Base-by-base conservation (phyloP, 2,797 vertebrate genomes). In the Sphenopsis melanotis region DNA sequence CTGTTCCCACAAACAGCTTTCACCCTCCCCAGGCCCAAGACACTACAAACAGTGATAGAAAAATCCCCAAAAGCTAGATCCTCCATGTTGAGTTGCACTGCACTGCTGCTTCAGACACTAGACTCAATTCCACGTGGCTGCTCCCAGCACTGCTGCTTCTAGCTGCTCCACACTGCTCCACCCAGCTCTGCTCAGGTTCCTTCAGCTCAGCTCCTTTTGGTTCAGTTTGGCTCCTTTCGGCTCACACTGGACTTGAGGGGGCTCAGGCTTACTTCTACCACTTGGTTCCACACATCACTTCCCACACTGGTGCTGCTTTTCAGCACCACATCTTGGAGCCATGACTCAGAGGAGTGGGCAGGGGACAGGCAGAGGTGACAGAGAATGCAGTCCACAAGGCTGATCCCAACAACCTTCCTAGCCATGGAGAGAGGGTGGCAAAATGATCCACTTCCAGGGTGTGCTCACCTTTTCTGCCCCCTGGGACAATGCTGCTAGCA, bases 1-100 rank as follows among this genome's bases (percentile, higher is more conserved):
- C 46, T 36, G 11, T 44, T 65, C 15, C 37, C 1, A 0, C 27
- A 53, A 42, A 24, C 0, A 16, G 8, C 24, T 60, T 60, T n/a
- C 32, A 39, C 13, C 20, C 7, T 39, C 7, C 34, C 9, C 5
- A 61, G 23, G 34, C 30, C 27, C 19, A 52, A 52, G 27, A 29
- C 15, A 66, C 37, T 37, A 27, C 27, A 52, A 44, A 66, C 15
- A 44, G 22, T 8, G 10, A 76, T 5, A 2, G 8, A 44, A 10
- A 37, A 59, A 16, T 16, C 37, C 19, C 39, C 10, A 1, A n/a
- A 50, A 44, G 18, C 12, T 66, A 11, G 37, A 66, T 44, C 5
- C 6, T 50, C 15, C 0, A 0, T 0, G 0, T 8, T 57, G 26
- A 4, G 8, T 7, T 57, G 32, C 11, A 27, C 37, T 66, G 18